Base-by-base conservation (phyloP, 23 tunicate species). In the Pegea sp. region DNA sequence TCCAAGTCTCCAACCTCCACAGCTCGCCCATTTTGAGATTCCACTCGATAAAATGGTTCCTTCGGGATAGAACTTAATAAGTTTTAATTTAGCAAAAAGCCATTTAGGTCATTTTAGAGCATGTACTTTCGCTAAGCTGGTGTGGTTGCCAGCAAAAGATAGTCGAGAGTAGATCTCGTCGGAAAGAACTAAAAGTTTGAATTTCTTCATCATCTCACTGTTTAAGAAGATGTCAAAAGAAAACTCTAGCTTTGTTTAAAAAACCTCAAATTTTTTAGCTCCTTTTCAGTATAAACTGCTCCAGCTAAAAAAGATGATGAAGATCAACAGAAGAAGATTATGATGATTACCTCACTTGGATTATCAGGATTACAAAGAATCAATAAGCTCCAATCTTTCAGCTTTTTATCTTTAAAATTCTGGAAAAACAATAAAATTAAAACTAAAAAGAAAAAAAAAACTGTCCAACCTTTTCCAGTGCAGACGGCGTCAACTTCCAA, bases 1-100 rank as follows among this genome's bases (percentile, higher is more conserved):
- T 11, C 98, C 98, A 0, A 90, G 63, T 34, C 98, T 57, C 98
- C 98, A 90, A 3, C 98, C 98, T 1, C 98, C 98, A 57, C 98
- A 81, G 49, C 98, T 81, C 11, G 92, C 90, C 98, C 98, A 90
- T 44, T 90, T 90, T 28, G 91, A 71, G 0, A 90, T 71, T 29
- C 98, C 98, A 6, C 65, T 64, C 27, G 71, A 61, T 1, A 88
- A 25, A 2, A 90, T 61, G 2, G 81, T 65, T 29, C 76, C 74
- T 42, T 90, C 91, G 18, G 98, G 98, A 21, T 81, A 63, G 31
- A 62, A 61, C 70, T 70, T 53, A 54, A n/a, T n/a, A n/a, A n/a
- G n/a, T n/a, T n/a, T n/a, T n/a, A n/a, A n/a, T n/a, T n/a, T n/a
- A n/a, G n/a, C n/a, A n/a, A n/a, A n/a, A n/a, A n/a, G n/a, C n/a